phyloP scores from a whole-genome alignment of 2,888 invertebrate species.

The Anoplius nigerrimus region DNA sequence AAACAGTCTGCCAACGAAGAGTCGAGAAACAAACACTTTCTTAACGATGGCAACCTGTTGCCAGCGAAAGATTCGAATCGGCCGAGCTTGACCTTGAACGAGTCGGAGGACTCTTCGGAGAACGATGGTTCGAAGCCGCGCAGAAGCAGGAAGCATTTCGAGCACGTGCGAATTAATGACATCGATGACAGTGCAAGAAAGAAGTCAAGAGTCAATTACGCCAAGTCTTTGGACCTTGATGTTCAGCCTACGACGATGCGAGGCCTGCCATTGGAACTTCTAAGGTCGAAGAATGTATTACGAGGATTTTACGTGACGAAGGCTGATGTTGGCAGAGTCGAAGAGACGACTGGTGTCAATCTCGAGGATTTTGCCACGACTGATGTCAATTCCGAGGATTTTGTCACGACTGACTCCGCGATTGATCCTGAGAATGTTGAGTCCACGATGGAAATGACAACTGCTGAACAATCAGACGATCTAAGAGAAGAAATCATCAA shows the following conservation, averaged over 20 bases:
- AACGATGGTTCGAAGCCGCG: too few relatives aligned
- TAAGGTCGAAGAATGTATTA: conserved; percentile 11
- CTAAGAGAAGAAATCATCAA: too few relatives aligned
- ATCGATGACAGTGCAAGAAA: conserved; percentile 16
- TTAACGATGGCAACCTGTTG: too few relatives aligned
- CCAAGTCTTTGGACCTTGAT: background rate
- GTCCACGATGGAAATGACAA: background rate
- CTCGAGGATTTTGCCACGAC: background rate
- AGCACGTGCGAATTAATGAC: background rate
- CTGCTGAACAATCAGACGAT: too few relatives aligned
- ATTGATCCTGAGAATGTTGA: background rate
- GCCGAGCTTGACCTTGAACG: too few relatives aligned
- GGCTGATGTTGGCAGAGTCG: conserved; percentile 3
- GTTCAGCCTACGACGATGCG: conserved; percentile 51
- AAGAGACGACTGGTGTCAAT: background rate
- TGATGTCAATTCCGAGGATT: background rate
- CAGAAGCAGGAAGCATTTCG: too few relatives aligned
- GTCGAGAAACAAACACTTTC: too few relatives aligned
- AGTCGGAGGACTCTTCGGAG: too few relatives aligned
- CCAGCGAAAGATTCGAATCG: too few relatives aligned
- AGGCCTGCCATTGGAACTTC: conserved; percentile 32
- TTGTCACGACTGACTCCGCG: background rate
- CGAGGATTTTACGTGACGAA: conserved; percentile 54
- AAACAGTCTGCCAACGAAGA: too few relatives aligned
- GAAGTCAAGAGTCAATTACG: conserved; percentile 20